Evolutionary conservation across 2,113 vertebrate genomes (phyloP).

Genomic region (Ictidomys tridecemlineatus): DNA sequence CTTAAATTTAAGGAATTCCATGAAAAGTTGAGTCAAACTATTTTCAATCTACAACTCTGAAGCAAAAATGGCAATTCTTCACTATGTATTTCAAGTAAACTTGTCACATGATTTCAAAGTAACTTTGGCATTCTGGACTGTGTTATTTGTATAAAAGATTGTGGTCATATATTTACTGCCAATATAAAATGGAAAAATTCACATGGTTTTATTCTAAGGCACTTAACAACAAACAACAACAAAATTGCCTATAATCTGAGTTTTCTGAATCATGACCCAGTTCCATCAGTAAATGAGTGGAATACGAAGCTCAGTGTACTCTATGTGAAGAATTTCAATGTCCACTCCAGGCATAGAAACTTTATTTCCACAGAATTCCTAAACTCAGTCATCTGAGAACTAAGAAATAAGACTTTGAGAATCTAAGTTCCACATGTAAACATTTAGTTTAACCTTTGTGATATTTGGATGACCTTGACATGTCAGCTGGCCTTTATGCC

Average conservation of each 20-base stretch:
- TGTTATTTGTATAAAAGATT: not conserved
- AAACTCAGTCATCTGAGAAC: not conserved
- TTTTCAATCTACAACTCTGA: not conserved
- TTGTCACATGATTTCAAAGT: not conserved
- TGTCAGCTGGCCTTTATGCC: not conserved
- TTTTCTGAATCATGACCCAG: not conserved
- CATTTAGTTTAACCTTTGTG: not conserved
- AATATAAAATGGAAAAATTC: slow-evolving; percentile 3
- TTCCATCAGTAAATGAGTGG: not conserved
- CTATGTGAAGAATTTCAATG: not conserved
- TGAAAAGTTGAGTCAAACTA: not conserved
- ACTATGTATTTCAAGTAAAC: not conserved
- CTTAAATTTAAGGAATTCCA: not conserved
- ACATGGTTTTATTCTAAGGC: not conserved
- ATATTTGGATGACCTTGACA: not conserved
- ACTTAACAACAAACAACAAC: not conserved
- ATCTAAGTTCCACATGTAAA: not conserved
- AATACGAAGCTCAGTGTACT: not conserved
- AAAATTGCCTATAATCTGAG: not conserved
- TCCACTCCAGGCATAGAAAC: not conserved
- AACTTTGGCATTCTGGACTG: not conserved
- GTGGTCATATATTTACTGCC: not conserved
- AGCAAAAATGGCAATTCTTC: not conserved
- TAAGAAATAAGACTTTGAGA: not conserved
- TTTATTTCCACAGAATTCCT: not conserved